A percentile compares a stretch with the other conserved stretches of the same genome.
These are phyloP conservation scores for Drosophila hamatofila DNA, from an alignment of 2,888 invertebrate species.

Conservation along the genomic window DNA sequence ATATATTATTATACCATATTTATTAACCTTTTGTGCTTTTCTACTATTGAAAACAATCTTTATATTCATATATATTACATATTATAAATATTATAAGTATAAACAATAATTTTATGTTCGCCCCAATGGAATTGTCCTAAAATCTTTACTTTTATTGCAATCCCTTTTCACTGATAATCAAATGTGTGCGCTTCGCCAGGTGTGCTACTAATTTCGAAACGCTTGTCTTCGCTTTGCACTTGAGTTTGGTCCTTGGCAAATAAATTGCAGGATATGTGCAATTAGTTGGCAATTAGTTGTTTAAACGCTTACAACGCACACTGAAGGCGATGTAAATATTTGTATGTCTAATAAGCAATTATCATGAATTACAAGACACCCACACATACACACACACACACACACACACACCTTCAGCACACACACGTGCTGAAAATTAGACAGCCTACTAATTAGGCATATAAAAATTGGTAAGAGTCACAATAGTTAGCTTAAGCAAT, in stretches of 20 bases:
- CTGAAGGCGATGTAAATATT: constrained; percentile 45
- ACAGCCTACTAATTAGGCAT: constrained; percentile 54
- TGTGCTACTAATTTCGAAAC: constrained; percentile 38
- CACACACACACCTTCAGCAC: neutral
- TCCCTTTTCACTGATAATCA: neutral
- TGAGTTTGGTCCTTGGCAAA: constrained; percentile 32
- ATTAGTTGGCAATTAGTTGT: constrained; percentile 65
- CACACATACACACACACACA: constrained; percentile 10
- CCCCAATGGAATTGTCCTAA: too few relatives aligned
- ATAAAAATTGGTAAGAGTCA: constrained; percentile 53
- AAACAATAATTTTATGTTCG: too few relatives aligned
- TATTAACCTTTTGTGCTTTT: too few relatives aligned
- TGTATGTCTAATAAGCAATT: constrained; percentile 78
- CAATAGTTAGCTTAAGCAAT: constrained; percentile 37
- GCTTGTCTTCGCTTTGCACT: constrained; percentile 25
- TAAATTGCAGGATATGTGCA: constrained; percentile 57
- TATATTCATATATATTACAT: too few relatives aligned
- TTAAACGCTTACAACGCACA: constrained; percentile 44
- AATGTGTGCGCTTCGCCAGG: constrained; percentile 15
- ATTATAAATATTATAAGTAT: too few relatives aligned
- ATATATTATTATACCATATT: too few relatives aligned
- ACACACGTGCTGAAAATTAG: constrained; percentile 45
- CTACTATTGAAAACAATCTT: too few relatives aligned
- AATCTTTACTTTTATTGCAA: neutral
- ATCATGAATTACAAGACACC: constrained; percentile 74